Base-by-base conservation (phyloP, 1,140 invertebrate genomes). In the Medauroidea extradentata region DNA sequence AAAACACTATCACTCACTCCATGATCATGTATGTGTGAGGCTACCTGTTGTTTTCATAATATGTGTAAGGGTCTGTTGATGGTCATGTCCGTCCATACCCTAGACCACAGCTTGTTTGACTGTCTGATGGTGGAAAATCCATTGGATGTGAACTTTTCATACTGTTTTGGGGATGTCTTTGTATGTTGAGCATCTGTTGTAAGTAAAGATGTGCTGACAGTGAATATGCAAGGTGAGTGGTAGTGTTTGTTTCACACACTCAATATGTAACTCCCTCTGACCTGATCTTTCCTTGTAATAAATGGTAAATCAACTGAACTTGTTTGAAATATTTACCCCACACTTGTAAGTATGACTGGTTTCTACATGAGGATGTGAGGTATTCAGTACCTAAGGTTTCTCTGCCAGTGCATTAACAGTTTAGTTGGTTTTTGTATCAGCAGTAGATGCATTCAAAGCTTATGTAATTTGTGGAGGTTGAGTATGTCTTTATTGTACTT, bases 21-120 rank as follows among this genome's bases (percentile, higher is more conserved):
- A 19, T 13, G 44, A 19, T 13, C 44, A 24, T 46, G n/a, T n/a
- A n/a, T n/a, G 44, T 7, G 44, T 46, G 5, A 46, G 44, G 4
- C 44, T 13, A 42, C 66, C 67, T 41, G 42, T 51, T 13, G 61
- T 62, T 56, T 69, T 72, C 41, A 72, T 49, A 44, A 61, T 64
- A 16, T 44, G 41, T 56, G 62, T 65, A 5, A 65, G 52, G 24
- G 27, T 41, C 34, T 65, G 64, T 41, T 66, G 34, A 66, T 67
- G 11, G 61, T 60, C 54, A 67, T 59, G 57, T 66, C 62, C 5
- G 64, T 21, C 38, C 64, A 70, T 3, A 69, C 38, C 3, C 71
- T 69, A 54, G 58, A 63, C 67, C 68, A 72, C 52, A 66, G 68
- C 23, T 62, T 63, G 41, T 71, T 61, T 56, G 49, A 57, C 42